Percentiles rank a stretch among this genome's conserved stretches.
Evolutionary conservation across 2,888 invertebrate species (phyloP).

Genomic region (Ommatoiulus sabulosus): DNA sequence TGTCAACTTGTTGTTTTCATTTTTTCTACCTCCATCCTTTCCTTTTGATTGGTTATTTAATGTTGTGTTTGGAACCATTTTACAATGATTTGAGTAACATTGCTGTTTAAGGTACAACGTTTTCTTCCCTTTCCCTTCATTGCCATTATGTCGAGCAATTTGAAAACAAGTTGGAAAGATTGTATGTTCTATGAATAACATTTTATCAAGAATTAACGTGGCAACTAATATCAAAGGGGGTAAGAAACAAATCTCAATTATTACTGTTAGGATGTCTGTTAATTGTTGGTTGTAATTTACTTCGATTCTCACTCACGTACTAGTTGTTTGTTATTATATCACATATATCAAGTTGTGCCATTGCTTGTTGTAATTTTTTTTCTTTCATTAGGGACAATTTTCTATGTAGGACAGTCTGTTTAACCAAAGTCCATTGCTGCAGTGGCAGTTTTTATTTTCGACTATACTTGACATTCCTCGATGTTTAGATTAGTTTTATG

Average conservation of each 20-base stretch:
- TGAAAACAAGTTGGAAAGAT: slow-evolving; percentile 36
- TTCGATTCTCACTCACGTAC: background rate
- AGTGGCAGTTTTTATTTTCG: background rate
- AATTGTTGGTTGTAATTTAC: background rate
- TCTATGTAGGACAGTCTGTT: background rate
- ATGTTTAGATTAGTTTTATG: slow-evolving; percentile 11
- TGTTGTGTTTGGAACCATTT: background rate
- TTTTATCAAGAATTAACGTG: background rate
- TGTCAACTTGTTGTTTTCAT: background rate
- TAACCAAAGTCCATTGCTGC: background rate
- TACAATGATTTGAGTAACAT: background rate
- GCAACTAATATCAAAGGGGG: background rate
- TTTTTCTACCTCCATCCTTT: background rate
- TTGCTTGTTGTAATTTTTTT: background rate
- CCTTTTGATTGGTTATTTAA: background rate
- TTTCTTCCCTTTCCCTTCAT: background rate
- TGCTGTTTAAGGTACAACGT: background rate
- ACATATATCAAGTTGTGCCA: background rate
- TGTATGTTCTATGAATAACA: slow-evolving; percentile 40
- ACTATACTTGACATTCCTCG: background rate
- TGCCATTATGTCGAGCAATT: background rate
- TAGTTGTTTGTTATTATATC: background rate
- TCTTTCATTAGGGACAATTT: background rate
- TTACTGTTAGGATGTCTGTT: background rate
- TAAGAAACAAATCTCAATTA: background rate